Percentiles rank a stretch among this genome's conserved stretches.
These are phyloP conservation scores for Stenolophus ochropezus DNA, from an alignment of 2,888 invertebrate genomes.

Conservation along the genomic window DNA sequence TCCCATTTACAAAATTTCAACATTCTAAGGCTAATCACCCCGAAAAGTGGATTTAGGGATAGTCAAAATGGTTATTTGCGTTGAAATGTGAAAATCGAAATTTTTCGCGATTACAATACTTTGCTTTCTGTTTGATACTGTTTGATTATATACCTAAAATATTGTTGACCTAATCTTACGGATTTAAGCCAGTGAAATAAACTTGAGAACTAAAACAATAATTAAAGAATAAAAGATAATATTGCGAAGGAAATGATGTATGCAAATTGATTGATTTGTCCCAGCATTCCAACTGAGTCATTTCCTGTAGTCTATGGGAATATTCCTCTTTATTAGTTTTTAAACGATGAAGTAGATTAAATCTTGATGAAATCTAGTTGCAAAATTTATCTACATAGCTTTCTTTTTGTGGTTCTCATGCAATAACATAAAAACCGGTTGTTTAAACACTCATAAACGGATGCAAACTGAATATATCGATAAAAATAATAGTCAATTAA, in stretches of 20 bases:
- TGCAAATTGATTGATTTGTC: background rate
- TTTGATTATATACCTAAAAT: too few species aligned
- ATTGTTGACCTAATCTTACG: too few species aligned
- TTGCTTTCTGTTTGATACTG: too few species aligned
- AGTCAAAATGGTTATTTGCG: too few species aligned
- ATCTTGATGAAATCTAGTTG: constrained; percentile 32
- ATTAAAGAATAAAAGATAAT: too few species aligned
- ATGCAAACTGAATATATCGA: background rate
- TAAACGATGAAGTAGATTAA: constrained; percentile 1
- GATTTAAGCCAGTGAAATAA: too few species aligned
- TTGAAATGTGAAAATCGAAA: too few species aligned
- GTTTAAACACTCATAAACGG: background rate
- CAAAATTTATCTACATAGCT: constrained; percentile 9
- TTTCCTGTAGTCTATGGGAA: constrained; percentile 19
- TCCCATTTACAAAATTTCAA: too few species aligned
- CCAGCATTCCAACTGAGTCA: constrained; percentile 11
- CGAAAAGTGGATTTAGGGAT: too few species aligned
- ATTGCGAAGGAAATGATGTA: background rate
- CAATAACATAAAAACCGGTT: background rate
- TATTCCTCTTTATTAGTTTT: constrained; percentile 14
- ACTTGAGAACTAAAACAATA: too few species aligned
- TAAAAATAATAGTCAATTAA: background rate
- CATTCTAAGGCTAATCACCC: too few species aligned
- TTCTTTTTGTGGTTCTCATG: constrained; percentile 34
- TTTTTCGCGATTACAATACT: too few species aligned